phyloP scores from a whole-genome alignment of 2,888 invertebrate species.

The Ornithoptera alexandrae region DNA sequence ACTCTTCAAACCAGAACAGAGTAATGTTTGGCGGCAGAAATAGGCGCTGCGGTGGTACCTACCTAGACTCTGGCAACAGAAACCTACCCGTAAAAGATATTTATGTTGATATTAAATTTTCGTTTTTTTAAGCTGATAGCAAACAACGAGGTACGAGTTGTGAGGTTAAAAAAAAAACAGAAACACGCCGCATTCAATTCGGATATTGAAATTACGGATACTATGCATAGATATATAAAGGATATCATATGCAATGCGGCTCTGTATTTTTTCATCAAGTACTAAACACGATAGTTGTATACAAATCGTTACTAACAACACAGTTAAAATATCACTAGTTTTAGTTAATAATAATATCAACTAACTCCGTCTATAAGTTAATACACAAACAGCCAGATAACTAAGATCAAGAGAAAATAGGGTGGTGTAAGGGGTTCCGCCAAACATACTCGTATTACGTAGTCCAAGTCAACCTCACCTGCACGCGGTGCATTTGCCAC shows the following conservation, averaged over 20 bases:
- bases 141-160: constrained; percentile 13
- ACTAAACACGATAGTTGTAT: constrained; percentile 11
- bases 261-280: constrained; percentile 9
- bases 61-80: too few species aligned
- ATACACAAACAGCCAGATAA: too few species aligned
- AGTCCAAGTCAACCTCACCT: too few species aligned
- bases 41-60: too few species aligned
- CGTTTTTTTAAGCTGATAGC: background rate
- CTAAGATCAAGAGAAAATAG: too few species aligned
- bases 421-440: too few species aligned
- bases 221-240: constrained; percentile 22
- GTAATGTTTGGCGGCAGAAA: too few species aligned
- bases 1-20: too few species aligned
- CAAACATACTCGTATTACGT: too few species aligned
- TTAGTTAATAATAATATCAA: background rate
- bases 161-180: constrained; percentile 10
- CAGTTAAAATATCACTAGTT: background rate
- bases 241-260: constrained; percentile 27
- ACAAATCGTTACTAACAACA: constrained; percentile 18
- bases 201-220: constrained; percentile 30
- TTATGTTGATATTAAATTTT: background rate
- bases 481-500: too few species aligned
- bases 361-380: too few species aligned
- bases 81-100: too few species aligned
- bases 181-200: constrained; percentile 19